Percentiles rank a stretch among this genome's conserved stretches.
These are phyloP conservation scores for Heloderma charlesbogerti DNA, from an alignment of 2,113 vertebrate genomes.

Conservation along the genomic window DNA sequence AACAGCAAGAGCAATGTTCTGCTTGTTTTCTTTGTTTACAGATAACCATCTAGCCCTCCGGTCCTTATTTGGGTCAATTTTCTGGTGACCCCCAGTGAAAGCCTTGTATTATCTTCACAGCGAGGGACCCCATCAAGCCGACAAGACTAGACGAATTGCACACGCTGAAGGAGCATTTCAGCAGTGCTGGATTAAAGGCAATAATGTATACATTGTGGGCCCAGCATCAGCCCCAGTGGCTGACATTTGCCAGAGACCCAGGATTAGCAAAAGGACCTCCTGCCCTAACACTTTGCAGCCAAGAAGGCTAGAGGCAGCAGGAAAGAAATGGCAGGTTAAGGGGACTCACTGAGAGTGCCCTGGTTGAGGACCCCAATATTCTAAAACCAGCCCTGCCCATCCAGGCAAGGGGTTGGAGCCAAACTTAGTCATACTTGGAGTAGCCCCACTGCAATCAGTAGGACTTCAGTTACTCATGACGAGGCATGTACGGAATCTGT, in stretches of 20 bases:
- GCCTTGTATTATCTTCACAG: not conserved
- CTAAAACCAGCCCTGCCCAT: not conserved
- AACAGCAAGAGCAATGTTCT: not conserved
- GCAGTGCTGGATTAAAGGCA: not conserved
- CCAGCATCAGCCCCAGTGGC: not conserved
- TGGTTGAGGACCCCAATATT: not conserved
- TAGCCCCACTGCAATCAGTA: no score
- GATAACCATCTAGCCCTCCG: not conserved
- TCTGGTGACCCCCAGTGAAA: not conserved
- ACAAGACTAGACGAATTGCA: not conserved
- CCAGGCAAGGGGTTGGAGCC: no score
- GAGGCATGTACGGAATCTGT: no score
- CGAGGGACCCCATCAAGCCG: not conserved
- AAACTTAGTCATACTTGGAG: no score
- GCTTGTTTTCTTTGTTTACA: not conserved
- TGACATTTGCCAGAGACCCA: not conserved
- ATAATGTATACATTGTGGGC: not conserved
- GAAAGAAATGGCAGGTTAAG: not conserved
- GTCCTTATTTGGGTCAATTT: not conserved
- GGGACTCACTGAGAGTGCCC: no score
- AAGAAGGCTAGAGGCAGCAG: not conserved
- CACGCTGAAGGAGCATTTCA: not conserved
- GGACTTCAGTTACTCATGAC: no score
- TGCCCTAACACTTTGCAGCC: not conserved
- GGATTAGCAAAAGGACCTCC: not conserved